Evolutionary conservation across 2,888 invertebrate species (phyloP), one percentile per base, ranked within the genome.

Genomic region (Rhagium mordax): DNA sequence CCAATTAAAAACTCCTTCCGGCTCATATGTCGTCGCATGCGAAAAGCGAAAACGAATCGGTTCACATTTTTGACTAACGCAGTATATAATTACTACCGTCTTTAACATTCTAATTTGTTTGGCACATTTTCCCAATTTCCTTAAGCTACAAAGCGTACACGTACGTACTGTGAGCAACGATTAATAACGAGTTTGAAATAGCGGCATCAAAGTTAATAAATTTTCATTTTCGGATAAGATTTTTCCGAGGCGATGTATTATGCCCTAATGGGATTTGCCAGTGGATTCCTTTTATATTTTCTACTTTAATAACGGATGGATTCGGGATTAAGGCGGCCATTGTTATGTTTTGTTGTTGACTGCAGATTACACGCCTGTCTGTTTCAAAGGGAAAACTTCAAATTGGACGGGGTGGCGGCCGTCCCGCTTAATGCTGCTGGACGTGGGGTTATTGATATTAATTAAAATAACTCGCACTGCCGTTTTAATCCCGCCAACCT

Each of bases 201-300:
- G 27, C 21, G 18, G 41, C 69, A 27, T 51, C 13, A 18, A 10
- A 20, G 27, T 66, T 71, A 74, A 71, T 73, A 70, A 66, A 75
- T 76, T 72, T 70, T 65, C 70, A 64, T 71, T 62, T 69, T 18
- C 24, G 24, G 24, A 18, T 20, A 57, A 55, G 41, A 57, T 74
- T 70, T 62, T 71, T 41, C 61, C 53, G 24, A 68, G 53, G 48
- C 33, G 76, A 76, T 77, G 78, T 79, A 80, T 80, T 79, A 79
- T 72, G 68, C 74, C 64, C 80, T 81, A 81, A 82, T 82, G 80
- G 81, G 79, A 81, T 82, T 81, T 78, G 78, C 78, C 67, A 65
- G 74, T 62, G 64, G 60, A 71, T 72, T 69, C 73, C 70, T 71
- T 57, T 74, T 74, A 73, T 73, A 71, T 69, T 71, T 74, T 71